Evolutionary conservation across 2,113 vertebrate genomes (phyloP), one percentile per base, ranked within the genome.

Genomic region (Eptesicus fuscus): DNA sequence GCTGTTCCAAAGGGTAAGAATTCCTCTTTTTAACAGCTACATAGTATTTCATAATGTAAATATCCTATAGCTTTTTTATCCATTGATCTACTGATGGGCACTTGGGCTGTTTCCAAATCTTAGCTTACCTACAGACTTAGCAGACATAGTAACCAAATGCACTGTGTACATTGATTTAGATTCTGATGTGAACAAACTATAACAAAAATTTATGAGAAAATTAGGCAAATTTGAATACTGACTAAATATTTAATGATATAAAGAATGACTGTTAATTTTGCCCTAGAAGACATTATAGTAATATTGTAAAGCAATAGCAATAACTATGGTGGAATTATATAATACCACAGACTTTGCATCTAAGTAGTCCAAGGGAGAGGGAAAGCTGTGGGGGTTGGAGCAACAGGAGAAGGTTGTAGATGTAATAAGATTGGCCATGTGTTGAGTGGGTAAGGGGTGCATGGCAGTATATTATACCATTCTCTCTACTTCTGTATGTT

Each of bases 221-320:
- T 61, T 28, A 80, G 71, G 22, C 6, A 88, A 80, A 94, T 79
- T 30, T 56, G 40, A 95, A 92, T 92, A 28, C 14, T 90, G 40
- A 44, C 9, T 47, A 86, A 88, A 67, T 83, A 69, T 25, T 59
- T 91, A 63, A 51, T 84, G 22, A 73, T 51, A 74, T 87, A n/a
- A 95, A 89, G 20, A 71, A 51, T 42, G 16, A 49, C 35, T 61
- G 1, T 53, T 74, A n/a, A 70, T 89, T 96, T 63, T 61, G 23
- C 53, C 80, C 76, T 63, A 67, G 30, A n/a, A 86, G 42, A 83
- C 1, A 22, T 84, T 69, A 42, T 35, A 56, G 17, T 69, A 67
- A 74, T 42, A 83, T 74, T 93, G 95, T 76, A 14, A 87, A 83
- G 77, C 32, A 74, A 90, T 40, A 89, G 20, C 35, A 90, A n/a